Conservation (phyloP, 2,797 vertebrate species). For the Karalla daura region DNA sequence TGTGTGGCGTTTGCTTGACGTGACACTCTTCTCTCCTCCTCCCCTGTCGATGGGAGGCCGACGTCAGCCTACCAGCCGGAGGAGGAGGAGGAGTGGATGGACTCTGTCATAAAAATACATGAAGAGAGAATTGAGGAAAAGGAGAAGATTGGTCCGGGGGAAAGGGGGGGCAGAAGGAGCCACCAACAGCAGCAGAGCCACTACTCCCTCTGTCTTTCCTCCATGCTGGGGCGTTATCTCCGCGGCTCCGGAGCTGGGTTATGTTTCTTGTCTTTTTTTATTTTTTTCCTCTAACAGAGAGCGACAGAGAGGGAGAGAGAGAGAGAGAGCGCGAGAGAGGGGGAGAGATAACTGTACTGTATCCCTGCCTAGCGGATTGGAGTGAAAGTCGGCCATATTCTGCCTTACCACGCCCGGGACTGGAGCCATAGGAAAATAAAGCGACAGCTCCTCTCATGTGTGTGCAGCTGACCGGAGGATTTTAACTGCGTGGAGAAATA, state of each 20-base stretch:
- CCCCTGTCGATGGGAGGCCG: constrained; percentile 65
- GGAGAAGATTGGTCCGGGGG: constrained; percentile 61
- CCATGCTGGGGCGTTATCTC: constrained; percentile 35
- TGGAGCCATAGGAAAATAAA: constrained; percentile 74
- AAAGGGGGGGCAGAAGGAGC: too few relatives aligned
- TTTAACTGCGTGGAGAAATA: constrained; percentile 24
- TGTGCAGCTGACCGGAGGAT: constrained; percentile 28
- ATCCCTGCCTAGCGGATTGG: constrained; percentile 73
- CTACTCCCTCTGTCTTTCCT: too few relatives aligned
- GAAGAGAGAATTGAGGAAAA: constrained; percentile 76
- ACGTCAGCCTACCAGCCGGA: constrained; percentile 82
- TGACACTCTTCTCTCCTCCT: constrained; percentile 75
- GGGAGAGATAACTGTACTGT: constrained; percentile 76
- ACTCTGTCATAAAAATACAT: constrained; percentile 81
- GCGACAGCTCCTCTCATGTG: constrained; percentile 47
- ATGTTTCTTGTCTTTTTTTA: too few relatives aligned
- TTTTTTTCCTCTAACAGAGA: too few relatives aligned
- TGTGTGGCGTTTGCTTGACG: constrained; percentile 64
- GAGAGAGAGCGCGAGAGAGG: too few relatives aligned
- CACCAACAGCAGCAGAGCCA: constrained; percentile 23
- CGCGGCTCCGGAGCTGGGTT: not conserved
- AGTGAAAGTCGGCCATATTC: constrained; percentile 91
- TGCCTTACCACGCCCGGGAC: constrained; percentile 88
- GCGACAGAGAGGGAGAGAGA: too few relatives aligned
- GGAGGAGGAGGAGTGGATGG: constrained; percentile 83